Percentiles rank a stretch among this genome's conserved stretches.
phyloP scores from a whole-genome alignment of 2,888 invertebrate genomes.

The Cosmopolites sordidus region DNA sequence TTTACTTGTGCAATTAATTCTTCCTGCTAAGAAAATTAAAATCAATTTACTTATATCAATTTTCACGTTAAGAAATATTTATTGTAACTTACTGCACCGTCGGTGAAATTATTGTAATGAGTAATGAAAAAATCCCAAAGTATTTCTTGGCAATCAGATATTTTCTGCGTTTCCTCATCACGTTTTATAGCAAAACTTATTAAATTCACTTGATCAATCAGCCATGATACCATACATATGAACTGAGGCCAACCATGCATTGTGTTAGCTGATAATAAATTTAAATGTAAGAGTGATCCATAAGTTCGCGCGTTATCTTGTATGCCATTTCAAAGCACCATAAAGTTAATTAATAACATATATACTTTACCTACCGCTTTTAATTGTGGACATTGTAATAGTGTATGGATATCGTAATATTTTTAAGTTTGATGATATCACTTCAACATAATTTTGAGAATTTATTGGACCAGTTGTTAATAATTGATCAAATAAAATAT shows the following conservation, averaged over 20 bases:
- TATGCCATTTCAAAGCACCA: too few relatives aligned
- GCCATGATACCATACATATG: constrained; percentile 15
- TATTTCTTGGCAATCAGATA: constrained; percentile 2
- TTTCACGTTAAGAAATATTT: background rate
- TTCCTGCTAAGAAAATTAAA: background rate
- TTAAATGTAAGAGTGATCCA: too few relatives aligned
- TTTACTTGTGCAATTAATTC: background rate
- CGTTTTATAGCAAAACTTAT: constrained; percentile 1
- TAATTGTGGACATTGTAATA: constrained; percentile 12
- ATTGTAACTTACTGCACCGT: background rate
- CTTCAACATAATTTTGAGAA: constrained; percentile 13
- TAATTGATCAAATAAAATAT: constrained; percentile 8
- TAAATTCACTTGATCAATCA: constrained; percentile 12
- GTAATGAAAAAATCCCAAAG: constrained; percentile 7
- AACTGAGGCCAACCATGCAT: constrained; percentile 21
- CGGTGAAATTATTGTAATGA: background rate
- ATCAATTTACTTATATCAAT: background rate
- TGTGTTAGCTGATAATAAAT: constrained; percentile 10
- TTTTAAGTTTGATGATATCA: constrained; percentile 10
- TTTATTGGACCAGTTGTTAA: constrained; percentile 14
- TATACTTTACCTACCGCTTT: constrained; percentile 12
- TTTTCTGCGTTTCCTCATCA: constrained; percentile 5
- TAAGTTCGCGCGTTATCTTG: too few relatives aligned
- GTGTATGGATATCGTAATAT: constrained; percentile 12
- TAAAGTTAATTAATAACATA: background rate